These are phyloP conservation scores for Mormyrus iriodes DNA, from an alignment of 2,113 vertebrate genomes.

Conservation along the genomic window DNA sequence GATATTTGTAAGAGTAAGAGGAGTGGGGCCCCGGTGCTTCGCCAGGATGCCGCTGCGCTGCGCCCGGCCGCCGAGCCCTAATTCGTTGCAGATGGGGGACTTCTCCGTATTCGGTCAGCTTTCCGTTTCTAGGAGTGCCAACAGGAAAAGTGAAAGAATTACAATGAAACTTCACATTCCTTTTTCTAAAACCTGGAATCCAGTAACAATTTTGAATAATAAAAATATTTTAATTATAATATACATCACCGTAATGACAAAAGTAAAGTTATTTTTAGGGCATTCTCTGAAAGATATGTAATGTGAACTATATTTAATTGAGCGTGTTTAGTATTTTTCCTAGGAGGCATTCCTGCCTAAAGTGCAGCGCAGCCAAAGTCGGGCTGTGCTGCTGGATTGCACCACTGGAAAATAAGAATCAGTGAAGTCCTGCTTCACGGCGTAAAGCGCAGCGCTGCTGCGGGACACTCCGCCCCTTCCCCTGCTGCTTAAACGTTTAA, in stretches of 20 bases:
- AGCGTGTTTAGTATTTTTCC: neutral
- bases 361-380: neutral
- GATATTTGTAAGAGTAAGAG: neutral
- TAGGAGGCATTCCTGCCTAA: neutral
- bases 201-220: conserved; percentile 1
- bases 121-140: neutral
- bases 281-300: neutral
- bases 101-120: conserved; percentile 13
- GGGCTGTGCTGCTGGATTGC: neutral
- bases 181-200: neutral
- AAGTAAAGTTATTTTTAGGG: neutral
- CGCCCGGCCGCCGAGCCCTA: neutral
- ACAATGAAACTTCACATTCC: neutral
- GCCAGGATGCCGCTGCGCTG: neutral
- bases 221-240: neutral
- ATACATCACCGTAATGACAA: neutral
- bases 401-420: conserved; percentile 9
- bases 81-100: conserved; percentile 15
- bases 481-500: neutral
- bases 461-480: conserved; percentile 21
- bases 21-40: neutral
- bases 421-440: neutral
- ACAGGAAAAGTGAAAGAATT: neutral
- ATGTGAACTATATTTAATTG: neutral
- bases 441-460: neutral